Evolutionary conservation across 2,113 vertebrate species (phyloP), one percentile per base, ranked within the genome.

Genomic region (Corvus moneduloides): DNA sequence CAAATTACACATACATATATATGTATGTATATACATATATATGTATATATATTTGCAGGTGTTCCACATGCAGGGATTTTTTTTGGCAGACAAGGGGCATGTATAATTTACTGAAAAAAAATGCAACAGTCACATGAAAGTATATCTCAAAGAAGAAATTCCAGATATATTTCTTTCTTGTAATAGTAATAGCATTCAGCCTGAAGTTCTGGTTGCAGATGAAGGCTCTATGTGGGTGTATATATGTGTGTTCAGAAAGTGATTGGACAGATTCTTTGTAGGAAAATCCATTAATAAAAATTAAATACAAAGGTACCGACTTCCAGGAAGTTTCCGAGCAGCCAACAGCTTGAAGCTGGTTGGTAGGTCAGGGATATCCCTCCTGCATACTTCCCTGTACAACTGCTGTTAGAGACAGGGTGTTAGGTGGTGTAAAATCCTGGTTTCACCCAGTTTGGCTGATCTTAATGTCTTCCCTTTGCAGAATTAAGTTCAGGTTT

Each of bases 121-220:
- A 7, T 99, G 98, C 94, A 93, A 77, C 44, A 0, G 37, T 43
- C 73, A 98, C 82, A 98, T 99, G 98, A 99, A 95, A 17, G 98
- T 97, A 1, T 99, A 98, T 94, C 87, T 98, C 84, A 99, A 98
- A 96, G 92, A 98, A 77, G 92, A 97, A 61, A 98, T 99, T 93
- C 98, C 99, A 33, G 97, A 98, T 14, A 96, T 97, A 91, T 98
- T 99, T 87, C 98, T 99, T 95, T 99, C 98, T 96, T 98, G 89
- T 73, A 97, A 98, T 88, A 99, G 98, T 59, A 63, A 94, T 35
- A 97, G 98, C 63, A 97, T 99, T 91, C 98, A 98, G 43, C 98
- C 98, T 23, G 98, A 99, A 91, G 97, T 99, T 89, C 94, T 99
- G 88, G 93, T 99, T 66, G 99, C 98, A 17, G 98, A 99, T 5